phyloP scores from a whole-genome alignment of 2,888 invertebrate species.

The Drosophila algonquin region DNA sequence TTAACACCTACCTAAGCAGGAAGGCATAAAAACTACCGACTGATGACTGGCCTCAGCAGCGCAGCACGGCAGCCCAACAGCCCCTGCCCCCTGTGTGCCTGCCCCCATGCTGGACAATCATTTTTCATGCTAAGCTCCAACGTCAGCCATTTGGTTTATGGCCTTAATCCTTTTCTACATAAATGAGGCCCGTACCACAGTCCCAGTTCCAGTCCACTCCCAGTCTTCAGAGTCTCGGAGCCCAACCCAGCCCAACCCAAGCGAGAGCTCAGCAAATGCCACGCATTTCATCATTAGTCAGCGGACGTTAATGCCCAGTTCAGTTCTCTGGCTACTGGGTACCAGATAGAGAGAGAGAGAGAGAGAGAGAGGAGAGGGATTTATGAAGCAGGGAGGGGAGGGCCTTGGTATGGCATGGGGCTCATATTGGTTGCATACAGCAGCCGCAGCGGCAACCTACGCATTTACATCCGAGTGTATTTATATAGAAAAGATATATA shows the following conservation, averaged over 20 bases:
- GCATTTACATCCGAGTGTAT: slow-evolving; percentile 57
- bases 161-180: slow-evolving; percentile 79
- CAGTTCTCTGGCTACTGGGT: slow-evolving; percentile 64
- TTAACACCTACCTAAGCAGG: slow-evolving; percentile 74
- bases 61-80: not conserved
- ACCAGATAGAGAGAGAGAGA: not conserved
- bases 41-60: slow-evolving; percentile 56
- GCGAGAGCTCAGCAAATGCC: slow-evolving; percentile 67
- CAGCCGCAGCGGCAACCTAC: slow-evolving; percentile 58
- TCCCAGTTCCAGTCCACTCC: too few relatives aligned
- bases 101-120: slow-evolving; percentile 63
- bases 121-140: slow-evolving; percentile 79
- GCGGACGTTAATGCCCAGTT: slow-evolving; percentile 74
- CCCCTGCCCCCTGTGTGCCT: not conserved
- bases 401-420: not conserved
- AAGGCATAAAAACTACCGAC: slow-evolving; percentile 46
- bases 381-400: slow-evolving; percentile 1
- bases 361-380: slow-evolving; percentile 2
- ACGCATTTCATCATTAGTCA: slow-evolving; percentile 78
- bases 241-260: slow-evolving; percentile 27
- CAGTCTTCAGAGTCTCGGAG: not conserved
- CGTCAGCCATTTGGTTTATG: slow-evolving; percentile 79
- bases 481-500: slow-evolving; percentile 25
- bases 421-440: slow-evolving; percentile 47
- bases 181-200: slow-evolving; percentile 63